Conservation (phyloP, 2,888 invertebrate species). For the Caenorhabditis sp. region DNA sequence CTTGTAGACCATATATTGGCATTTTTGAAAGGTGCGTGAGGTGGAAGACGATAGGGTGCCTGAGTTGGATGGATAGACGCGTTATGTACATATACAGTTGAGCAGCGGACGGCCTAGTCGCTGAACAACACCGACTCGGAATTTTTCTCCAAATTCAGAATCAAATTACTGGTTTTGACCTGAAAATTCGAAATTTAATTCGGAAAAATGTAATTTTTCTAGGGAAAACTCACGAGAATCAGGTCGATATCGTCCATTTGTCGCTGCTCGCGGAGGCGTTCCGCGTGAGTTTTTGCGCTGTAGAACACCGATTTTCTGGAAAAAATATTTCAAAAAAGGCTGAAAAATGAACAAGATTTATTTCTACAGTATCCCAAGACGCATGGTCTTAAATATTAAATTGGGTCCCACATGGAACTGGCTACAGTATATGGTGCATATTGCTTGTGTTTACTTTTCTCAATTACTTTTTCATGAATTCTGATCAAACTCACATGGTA, state of each 20-base stretch:
- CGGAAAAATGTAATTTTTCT: not conserved
- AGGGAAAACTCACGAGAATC: conserved; percentile 4
- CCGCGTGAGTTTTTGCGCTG: conserved; percentile 12
- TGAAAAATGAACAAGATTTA: too few species aligned
- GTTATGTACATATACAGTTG: conserved; percentile 48
- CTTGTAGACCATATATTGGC: not conserved
- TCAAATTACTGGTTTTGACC: conserved; percentile 20
- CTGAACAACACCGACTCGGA: conserved; percentile 35
- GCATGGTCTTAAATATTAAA: too few species aligned
- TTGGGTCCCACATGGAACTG: not conserved
- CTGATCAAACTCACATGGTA: conserved; percentile 34
- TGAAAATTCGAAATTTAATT: not conserved
- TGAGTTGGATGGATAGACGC: conserved; percentile 29
- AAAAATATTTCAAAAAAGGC: not conserved
- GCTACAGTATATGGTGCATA: too few species aligned
- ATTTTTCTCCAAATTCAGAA: conserved; percentile 30
- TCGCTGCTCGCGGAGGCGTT: conserved; percentile 17
- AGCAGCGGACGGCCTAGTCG: conserved; percentile 6
- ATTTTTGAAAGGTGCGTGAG: conserved; percentile 10
- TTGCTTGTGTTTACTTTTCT: too few species aligned
- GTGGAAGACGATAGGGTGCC: not conserved
- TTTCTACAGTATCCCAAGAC: too few species aligned
- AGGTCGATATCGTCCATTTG: conserved; percentile 26
- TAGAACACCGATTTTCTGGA: too few species aligned
- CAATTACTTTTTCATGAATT: too few species aligned